Evolutionary conservation across 2,888 invertebrate species (phyloP).

Genomic region (Pilophorus perplexus): DNA sequence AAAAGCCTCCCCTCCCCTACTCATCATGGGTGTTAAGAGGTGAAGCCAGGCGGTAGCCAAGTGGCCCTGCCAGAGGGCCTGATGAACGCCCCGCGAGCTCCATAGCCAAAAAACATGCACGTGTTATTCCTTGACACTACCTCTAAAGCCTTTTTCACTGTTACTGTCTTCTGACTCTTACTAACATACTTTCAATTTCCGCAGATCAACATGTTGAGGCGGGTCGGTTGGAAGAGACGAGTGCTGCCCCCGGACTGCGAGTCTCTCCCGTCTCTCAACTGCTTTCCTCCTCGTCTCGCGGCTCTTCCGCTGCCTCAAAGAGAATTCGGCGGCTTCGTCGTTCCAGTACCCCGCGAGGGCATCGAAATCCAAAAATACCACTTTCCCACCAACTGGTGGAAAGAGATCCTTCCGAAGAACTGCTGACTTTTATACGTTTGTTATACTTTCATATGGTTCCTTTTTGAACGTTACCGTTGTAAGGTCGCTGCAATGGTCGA

Average conservation of each 20-base stretch:
- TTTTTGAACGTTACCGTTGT: background rate
- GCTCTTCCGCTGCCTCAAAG: slow-evolving; percentile 55
- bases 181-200: too few relatives aligned
- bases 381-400: slow-evolving; percentile 61
- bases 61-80: too few relatives aligned
- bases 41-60: too few relatives aligned
- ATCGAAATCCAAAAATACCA: slow-evolving; percentile 61
- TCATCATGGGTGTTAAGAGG: too few relatives aligned
- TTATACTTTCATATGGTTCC: too few relatives aligned
- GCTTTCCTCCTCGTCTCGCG: slow-evolving; percentile 57
- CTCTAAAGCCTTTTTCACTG: too few relatives aligned
- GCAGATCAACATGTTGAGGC: slow-evolving; percentile 55
- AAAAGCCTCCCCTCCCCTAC: too few relatives aligned
- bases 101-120: too few relatives aligned
- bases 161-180: too few relatives aligned
- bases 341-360: slow-evolving; percentile 59
- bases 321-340: slow-evolving; percentile 54
- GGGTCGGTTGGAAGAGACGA: slow-evolving; percentile 58
- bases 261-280: slow-evolving; percentile 55
- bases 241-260: slow-evolving; percentile 58
- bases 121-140: too few relatives aligned
- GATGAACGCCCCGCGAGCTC: too few relatives aligned
- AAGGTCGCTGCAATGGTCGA: background rate
- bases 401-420: slow-evolving; percentile 55
- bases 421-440: too few relatives aligned